Percentiles rank a stretch among this genome's conserved stretches.
Conservation (phyloP, 2,888 invertebrate genomes). For the Cantharis rustica region DNA sequence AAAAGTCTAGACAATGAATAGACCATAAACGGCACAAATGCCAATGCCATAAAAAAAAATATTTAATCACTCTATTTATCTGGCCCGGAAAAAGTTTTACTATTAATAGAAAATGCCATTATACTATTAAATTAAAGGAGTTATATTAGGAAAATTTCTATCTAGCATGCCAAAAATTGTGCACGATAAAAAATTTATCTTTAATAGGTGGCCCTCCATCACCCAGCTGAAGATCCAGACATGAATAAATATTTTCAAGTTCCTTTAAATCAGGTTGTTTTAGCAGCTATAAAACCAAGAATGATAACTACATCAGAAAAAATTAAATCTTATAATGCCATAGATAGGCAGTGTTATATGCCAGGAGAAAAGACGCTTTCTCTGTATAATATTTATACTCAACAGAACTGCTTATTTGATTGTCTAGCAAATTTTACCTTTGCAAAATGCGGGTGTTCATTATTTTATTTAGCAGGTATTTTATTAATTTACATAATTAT, state of each 20-base stretch:
- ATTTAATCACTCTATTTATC: too few species aligned
- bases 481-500: too few species aligned
- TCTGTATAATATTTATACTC: conserved; percentile 68
- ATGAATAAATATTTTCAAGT: conserved; percentile 57
- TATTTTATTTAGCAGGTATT: conserved; percentile 55
- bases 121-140: too few species aligned
- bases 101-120: too few species aligned
- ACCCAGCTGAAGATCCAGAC: conserved; percentile 10
- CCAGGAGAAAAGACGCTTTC: conserved; percentile 64
- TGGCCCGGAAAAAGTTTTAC: too few species aligned
- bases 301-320: conserved; percentile 71
- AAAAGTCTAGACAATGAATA: too few species aligned
- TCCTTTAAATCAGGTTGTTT: conserved; percentile 67
- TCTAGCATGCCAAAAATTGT: too few species aligned
- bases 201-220: conserved; percentile 10
- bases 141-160: too few species aligned
- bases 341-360: conserved; percentile 67
- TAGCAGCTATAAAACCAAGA: conserved; percentile 70
- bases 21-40: too few species aligned
- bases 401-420: conserved; percentile 69
- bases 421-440: conserved; percentile 67
- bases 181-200: neutral
- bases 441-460: conserved; percentile 64
- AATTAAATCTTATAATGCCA: conserved; percentile 63
- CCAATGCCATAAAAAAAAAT: too few species aligned